phyloP scores from a whole-genome alignment of 2,113 vertebrate species.

The Vicugna pacos region DNA sequence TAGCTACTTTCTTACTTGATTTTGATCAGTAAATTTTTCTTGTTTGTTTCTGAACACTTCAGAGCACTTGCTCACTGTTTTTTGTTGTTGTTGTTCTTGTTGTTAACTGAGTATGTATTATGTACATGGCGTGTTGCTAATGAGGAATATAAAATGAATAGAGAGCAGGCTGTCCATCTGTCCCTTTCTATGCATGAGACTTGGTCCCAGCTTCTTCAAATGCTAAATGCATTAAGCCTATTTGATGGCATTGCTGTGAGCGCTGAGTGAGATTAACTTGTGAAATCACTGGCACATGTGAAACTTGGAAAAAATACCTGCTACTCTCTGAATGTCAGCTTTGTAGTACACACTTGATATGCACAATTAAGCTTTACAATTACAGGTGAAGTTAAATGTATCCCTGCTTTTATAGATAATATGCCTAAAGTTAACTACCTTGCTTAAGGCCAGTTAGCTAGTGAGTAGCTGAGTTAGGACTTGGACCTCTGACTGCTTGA shows the following conservation, averaged over 20 bases:
- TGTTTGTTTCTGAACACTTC: not conserved
- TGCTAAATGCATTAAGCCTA: not conserved
- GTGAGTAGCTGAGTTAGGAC: not conserved
- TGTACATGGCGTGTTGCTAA: not conserved
- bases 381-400: not conserved
- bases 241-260: not conserved
- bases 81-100: not conserved
- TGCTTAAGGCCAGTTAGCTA: not conserved
- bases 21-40: not conserved
- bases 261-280: not conserved
- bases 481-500: not conserved
- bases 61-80: not conserved
- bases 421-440: not conserved
- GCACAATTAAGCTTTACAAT: conserved; percentile 5
- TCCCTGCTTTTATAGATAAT: not conserved
- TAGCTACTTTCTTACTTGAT: not conserved
- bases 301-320: not conserved
- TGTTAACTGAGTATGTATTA: not conserved
- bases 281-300: not conserved
- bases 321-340: not conserved
- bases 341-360: not conserved
- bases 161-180: not conserved
- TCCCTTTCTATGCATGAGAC: not conserved
- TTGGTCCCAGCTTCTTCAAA: not conserved
- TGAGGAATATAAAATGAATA: not conserved